A percentile compares a stretch with the other conserved stretches of the same genome.
phyloP scores from a whole-genome alignment of 2,113 vertebrate species.

The Dendropsophus ebraccatus region DNA sequence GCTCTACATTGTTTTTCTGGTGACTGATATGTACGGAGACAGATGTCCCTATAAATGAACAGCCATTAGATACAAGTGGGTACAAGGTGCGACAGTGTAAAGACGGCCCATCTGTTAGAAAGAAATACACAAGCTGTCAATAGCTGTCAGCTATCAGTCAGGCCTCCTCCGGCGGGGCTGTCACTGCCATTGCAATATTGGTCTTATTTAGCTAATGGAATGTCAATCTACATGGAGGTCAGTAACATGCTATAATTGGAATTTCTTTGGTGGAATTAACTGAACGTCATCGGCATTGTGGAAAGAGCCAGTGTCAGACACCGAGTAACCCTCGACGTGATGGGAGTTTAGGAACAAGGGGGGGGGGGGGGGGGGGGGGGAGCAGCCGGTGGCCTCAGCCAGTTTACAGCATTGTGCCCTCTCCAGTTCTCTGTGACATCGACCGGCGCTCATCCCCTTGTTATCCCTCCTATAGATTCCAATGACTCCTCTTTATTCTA shows the following conservation, averaged over 20 bases:
- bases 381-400: too few species aligned
- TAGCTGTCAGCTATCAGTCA: constrained; percentile 52
- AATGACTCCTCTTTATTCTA: not conserved
- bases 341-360: not conserved
- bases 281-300: not conserved
- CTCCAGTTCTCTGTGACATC: not conserved
- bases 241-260: constrained; percentile 41
- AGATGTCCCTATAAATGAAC: not conserved
- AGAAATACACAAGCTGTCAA: constrained; percentile 39
- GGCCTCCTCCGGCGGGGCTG: constrained; percentile 22
- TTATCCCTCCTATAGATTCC: not conserved
- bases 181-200: constrained; percentile 47
- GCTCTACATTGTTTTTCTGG: not conserved
- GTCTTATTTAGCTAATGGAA: constrained; percentile 50
- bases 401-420: not conserved
- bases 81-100: not conserved
- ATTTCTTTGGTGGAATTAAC: constrained; percentile 34
- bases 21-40: constrained; percentile 1
- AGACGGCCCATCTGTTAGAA: constrained; percentile 27
- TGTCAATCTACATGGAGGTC: constrained; percentile 34
- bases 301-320: not conserved
- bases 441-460: not conserved
- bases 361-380: not conserved
- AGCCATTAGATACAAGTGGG: not conserved
- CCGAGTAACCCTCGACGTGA: constrained; percentile 11